phyloP scores from a whole-genome alignment of 2,888 invertebrate genomes.

The Dryobotodes eremita region DNA sequence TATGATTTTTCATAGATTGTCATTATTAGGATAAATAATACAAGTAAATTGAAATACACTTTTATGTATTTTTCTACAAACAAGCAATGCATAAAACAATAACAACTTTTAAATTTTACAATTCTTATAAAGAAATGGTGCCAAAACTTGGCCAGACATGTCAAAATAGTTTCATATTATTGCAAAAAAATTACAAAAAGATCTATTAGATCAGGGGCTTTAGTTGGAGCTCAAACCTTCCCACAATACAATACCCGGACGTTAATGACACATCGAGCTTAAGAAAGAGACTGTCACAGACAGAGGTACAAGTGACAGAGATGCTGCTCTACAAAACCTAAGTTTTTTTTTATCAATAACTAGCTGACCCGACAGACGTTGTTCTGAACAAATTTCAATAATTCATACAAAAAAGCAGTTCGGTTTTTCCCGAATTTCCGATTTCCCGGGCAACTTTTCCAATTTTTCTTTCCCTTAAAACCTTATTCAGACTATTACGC shows the following conservation, averaged over 20 bases:
- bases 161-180: conserved; percentile 34
- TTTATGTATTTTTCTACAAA: conserved; percentile 63
- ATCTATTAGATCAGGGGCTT: conserved; percentile 22
- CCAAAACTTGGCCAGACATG: conserved; percentile 48
- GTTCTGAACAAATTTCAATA: background rate
- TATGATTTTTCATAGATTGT: too few species aligned
- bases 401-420: background rate
- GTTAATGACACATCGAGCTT: background rate
- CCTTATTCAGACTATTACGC: too few species aligned
- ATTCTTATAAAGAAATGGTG: conserved; percentile 48
- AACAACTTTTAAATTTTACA: conserved; percentile 62
- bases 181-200: conserved; percentile 33
- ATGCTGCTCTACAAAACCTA: background rate
- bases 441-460: background rate
- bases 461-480: too few species aligned
- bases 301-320: background rate
- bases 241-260: background rate
- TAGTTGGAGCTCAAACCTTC: background rate
- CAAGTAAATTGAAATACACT: conserved; percentile 33
- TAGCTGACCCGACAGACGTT: background rate
- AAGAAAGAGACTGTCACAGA: background rate
- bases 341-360: background rate
- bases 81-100: conserved; percentile 63
- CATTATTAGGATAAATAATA: conserved; percentile 31
- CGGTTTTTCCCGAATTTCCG: background rate